Evolutionary conservation across 2,797 vertebrate genomes (phyloP).

Genomic region (Crocidura indochinensis): DNA sequence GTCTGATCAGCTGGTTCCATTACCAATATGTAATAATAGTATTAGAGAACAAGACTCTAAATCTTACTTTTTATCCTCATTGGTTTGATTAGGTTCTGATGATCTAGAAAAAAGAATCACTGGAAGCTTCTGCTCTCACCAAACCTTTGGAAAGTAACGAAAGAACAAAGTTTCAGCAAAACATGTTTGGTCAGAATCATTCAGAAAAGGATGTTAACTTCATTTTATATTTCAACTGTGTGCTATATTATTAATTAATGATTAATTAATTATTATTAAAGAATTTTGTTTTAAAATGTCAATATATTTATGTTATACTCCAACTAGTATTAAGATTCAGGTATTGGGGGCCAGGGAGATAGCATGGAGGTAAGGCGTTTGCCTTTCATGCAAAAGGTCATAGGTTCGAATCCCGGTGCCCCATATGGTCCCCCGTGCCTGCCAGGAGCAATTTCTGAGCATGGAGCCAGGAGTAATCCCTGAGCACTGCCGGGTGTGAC

Average conservation of each 20-base stretch:
- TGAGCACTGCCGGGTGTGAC: too few species aligned
- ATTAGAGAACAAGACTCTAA: neutral
- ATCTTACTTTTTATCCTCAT: neutral
- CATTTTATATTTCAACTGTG: neutral
- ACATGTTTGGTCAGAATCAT: neutral
- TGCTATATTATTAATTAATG: neutral
- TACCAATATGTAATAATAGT: neutral
- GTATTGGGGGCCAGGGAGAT: too few species aligned
- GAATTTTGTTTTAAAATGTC: too few species aligned
- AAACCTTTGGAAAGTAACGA: neutral
- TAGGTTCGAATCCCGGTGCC: too few species aligned
- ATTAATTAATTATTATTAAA: neutral
- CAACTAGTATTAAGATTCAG: neutral
- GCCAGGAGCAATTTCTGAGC: too few species aligned
- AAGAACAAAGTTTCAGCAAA: neutral
- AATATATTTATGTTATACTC: neutral
- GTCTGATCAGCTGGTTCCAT: neutral
- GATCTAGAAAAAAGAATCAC: conserved; percentile 1
- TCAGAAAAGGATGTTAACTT: neutral
- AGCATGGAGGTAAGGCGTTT: too few species aligned
- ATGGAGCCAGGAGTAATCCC: too few species aligned
- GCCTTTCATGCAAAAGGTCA: too few species aligned
- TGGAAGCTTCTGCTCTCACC: neutral
- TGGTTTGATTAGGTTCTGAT: conserved; percentile 35
- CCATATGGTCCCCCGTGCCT: too few species aligned